These are phyloP conservation scores for Chaetura pelagica DNA, from an alignment of 2,113 vertebrate species.

Conservation along the genomic window DNA sequence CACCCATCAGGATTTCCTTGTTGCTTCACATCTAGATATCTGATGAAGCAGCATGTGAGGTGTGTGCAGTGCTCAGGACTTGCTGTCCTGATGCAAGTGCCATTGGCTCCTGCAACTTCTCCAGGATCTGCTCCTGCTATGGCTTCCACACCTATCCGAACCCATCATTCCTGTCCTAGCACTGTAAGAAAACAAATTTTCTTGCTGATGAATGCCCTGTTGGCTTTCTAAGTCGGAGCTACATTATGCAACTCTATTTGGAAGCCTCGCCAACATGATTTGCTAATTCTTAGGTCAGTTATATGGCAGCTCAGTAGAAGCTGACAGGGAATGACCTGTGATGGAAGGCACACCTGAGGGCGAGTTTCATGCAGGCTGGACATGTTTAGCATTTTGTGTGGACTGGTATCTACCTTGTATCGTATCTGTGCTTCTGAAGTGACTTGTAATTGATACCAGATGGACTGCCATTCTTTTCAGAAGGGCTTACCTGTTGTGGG, in stretches of 20 bases:
- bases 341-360: background rate
- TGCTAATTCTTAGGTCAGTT: background rate
- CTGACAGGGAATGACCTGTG: background rate
- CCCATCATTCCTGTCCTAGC: background rate
- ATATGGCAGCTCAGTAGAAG: background rate
- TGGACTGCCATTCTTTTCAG: background rate
- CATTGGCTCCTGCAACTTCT: background rate
- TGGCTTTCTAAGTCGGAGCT: background rate
- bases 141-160: background rate
- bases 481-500: background rate
- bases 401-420: background rate
- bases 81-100: rapidly evolving
- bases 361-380: background rate
- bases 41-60: rapidly evolving
- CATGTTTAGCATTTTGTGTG: background rate
- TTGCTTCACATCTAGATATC: background rate
- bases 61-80: rapidly evolving
- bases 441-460: background rate
- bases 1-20: background rate
- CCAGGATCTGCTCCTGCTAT: background rate
- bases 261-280: background rate
- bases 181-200: background rate
- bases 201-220: background rate
- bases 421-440: background rate
- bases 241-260: background rate